Base-by-base conservation (phyloP, 2,113 vertebrate species). In the Herpetotheres cachinnans region DNA sequence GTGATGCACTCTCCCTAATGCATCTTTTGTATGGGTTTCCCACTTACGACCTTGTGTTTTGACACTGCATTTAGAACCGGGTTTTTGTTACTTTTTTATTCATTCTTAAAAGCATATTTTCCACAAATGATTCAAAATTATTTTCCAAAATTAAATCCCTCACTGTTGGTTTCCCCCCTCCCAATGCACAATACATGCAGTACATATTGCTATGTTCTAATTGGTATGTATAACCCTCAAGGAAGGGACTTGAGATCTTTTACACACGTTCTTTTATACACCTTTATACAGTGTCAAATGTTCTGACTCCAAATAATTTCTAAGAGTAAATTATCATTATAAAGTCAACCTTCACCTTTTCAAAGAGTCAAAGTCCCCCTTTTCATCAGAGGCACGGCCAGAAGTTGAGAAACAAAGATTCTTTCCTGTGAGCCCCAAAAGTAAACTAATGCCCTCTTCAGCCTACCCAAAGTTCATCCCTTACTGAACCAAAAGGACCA, bases 341-440 rank as follows among this genome's bases (percentile, higher is more conserved):
- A 77, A 95, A 96, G 89, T 87, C 58, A 94, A 88, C 66, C 74
- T 91, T 95, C 91, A 80, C 74, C 89, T 95, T 97, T 82, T 90
- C 87, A 95, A 95, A 82, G 86, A 85, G 78, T 66, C 66, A 22
- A 62, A 79, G 42, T 88, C 79, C 46, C 25, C 88, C 70, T 90
- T 95, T 93, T 92, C 54, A 93, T 95, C 62, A 95, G 56, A 69
- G 36, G 52, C 27, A 70, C 40, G 76, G 94, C 36, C 42, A 69
- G 27, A 82, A 86, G 30, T 18, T 74, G n/a, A 86, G 71, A 90
- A 95, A 94, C 22, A 16, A 14, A 73, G 29, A 50, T n/a, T 86
- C 87, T 52, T 93, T 93, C 90, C 84, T 8, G 2, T 70, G 58
- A 96, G 74, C 27, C 56, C 79, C 62, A n/a, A 50, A 86, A 89